These are phyloP conservation scores for Thymallus thymallus DNA, from an alignment of 2,113 vertebrate genomes.

Conservation along the genomic window DNA sequence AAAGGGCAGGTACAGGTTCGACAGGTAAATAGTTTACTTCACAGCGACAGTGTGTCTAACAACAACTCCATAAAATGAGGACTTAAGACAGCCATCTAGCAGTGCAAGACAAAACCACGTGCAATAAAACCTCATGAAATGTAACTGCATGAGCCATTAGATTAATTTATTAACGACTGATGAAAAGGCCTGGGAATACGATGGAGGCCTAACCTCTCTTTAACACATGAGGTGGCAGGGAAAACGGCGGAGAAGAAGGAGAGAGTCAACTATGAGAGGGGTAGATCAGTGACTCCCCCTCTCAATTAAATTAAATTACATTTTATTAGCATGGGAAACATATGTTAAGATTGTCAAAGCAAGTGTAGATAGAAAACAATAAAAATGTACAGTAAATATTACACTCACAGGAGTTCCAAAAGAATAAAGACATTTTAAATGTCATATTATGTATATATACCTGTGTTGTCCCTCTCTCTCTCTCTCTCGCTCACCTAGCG, in stretches of 20 bases:
- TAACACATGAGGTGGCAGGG: conserved; percentile 1
- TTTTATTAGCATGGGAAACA: too few species aligned
- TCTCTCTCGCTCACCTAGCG: conserved; percentile 11
- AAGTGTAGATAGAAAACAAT: too few species aligned
- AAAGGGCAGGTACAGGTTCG: too few species aligned
- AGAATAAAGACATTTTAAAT: too few species aligned
- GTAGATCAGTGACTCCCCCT: conserved; percentile 39
- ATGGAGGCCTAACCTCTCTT: conserved; percentile 13
- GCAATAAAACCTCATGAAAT: conserved; percentile 39
- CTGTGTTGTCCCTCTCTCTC: conserved; percentile 9
- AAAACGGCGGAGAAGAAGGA: background rate
- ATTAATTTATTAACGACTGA: conserved; percentile 36
- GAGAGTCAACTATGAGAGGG: conserved; percentile 42
- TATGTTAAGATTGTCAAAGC: too few species aligned
- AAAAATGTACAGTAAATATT: too few species aligned
- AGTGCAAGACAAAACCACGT: conserved; percentile 25
- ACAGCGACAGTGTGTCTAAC: background rate
- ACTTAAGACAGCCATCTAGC: conserved; percentile 11
- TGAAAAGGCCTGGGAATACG: conserved; percentile 44
- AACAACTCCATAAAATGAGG: background rate
- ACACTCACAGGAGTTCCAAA: too few species aligned
- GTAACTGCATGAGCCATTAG: conserved; percentile 29
- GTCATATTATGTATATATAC: too few species aligned
- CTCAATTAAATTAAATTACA: too few species aligned
- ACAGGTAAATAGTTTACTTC: background rate